Evolutionary conservation across 2,888 invertebrate species (phyloP).

Genomic region (Cataglyphis altisquamis): DNA sequence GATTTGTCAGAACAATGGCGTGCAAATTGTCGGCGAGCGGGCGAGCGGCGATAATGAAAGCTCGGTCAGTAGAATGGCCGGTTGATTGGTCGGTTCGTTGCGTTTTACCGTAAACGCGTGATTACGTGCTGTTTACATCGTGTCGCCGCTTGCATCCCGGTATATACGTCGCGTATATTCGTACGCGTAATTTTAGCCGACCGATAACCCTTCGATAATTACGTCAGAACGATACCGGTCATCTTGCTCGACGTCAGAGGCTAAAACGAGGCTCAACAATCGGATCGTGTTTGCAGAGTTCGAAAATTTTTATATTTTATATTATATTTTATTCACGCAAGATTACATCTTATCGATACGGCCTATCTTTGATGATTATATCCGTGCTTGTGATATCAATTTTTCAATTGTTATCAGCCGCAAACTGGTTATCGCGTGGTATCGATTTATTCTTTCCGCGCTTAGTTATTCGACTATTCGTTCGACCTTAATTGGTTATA

Average conservation of each 20-base stretch:
- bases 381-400: not conserved
- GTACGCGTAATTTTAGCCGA: conserved; percentile 33
- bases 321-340: not conserved
- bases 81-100: conserved; percentile 68
- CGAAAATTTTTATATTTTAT: not conserved
- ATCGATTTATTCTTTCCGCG: conserved; percentile 37
- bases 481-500: conserved; percentile 55
- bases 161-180: not conserved
- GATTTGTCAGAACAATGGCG: conserved; percentile 60
- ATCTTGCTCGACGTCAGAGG: conserved; percentile 23
- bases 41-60: conserved; percentile 52
- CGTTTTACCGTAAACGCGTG: conserved; percentile 46
- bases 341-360: conserved; percentile 24
- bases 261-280: conserved; percentile 10
- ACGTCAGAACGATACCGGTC: conserved; percentile 14
- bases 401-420: conserved; percentile 33
- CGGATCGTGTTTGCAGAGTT: not conserved
- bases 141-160: conserved; percentile 31
- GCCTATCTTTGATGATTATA: not conserved
- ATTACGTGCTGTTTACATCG: conserved; percentile 58
- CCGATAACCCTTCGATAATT: conserved; percentile 29
- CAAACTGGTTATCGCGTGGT: conserved; percentile 16
- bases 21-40: conserved; percentile 63
- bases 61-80: conserved; percentile 61
- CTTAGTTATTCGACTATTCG: conserved; percentile 45